Conservation (phyloP, 2,888 invertebrate genomes). For the Drosophila koepferae region DNA sequence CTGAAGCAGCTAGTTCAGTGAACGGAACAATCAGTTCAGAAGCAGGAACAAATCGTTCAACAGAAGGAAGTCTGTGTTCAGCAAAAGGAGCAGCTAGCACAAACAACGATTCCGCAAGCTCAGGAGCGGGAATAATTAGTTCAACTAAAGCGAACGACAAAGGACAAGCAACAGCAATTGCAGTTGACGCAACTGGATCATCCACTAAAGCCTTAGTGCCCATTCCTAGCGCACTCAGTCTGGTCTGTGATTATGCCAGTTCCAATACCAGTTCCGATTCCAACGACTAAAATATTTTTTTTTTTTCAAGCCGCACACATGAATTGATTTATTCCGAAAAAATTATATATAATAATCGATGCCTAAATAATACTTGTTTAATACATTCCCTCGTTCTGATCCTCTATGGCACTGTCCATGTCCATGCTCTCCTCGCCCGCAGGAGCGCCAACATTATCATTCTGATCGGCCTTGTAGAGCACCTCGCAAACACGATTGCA, state of each 20-base stretch:
- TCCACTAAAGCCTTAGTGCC: background rate
- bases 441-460: slow-evolving; percentile 4
- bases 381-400: slow-evolving; percentile 52
- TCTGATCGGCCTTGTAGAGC: slow-evolving; percentile 56
- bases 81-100: background rate
- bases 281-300: slow-evolving; percentile 19
- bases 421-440: slow-evolving; percentile 11
- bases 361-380: slow-evolving; percentile 13
- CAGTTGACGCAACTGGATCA: background rate
- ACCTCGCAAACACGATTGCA: slow-evolving; percentile 65
- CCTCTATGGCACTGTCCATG: slow-evolving; percentile 27
- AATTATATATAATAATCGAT: slow-evolving; percentile 16
- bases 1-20: too few species aligned
- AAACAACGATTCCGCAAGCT: background rate
- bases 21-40: background rate
- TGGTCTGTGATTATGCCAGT: slow-evolving; percentile 74
- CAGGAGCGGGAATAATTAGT: background rate
- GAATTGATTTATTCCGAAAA: slow-evolving; percentile 20
- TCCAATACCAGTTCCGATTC: slow-evolving; percentile 44
- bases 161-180: background rate
- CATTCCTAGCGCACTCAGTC: slow-evolving; percentile 32
- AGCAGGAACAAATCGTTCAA: background rate
- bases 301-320: background rate
- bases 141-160: background rate
- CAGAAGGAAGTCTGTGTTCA: background rate